Percentiles rank a stretch among this genome's conserved stretches.
Evolutionary conservation across 2,888 invertebrate genomes (phyloP).

Genomic region (Papilio protenor): DNA sequence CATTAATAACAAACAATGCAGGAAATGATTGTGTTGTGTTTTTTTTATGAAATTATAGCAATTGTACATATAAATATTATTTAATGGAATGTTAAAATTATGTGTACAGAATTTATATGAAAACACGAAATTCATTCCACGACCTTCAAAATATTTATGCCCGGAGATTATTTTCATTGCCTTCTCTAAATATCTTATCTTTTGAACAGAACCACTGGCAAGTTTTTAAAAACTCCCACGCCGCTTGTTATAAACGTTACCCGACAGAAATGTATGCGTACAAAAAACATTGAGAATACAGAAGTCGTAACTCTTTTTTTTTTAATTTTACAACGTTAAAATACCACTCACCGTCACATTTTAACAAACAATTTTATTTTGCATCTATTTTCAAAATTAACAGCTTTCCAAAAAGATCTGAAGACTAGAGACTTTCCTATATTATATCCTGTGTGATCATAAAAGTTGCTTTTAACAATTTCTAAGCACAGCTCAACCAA

Average conservation of each 20-base stretch:
- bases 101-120: not conserved
- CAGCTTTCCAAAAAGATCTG: too few relatives aligned
- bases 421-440: too few relatives aligned
- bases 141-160: slow-evolving; percentile 59
- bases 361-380: too few relatives aligned
- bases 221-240: slow-evolving; percentile 71
- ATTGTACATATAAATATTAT: too few relatives aligned
- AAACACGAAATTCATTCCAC: not conserved
- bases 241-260: slow-evolving; percentile 46
- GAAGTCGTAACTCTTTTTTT: not conserved
- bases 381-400: too few relatives aligned
- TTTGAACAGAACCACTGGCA: slow-evolving; percentile 60
- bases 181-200: slow-evolving; percentile 69
- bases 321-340: not conserved
- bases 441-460: too few relatives aligned
- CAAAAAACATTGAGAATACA: not conserved
- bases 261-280: slow-evolving; percentile 22
- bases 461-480: too few relatives aligned
- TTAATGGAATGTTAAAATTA: not conserved
- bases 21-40: too few relatives aligned
- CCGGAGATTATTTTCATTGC: slow-evolving; percentile 61
- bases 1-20: not conserved
- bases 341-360: not conserved
- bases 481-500: too few relatives aligned
- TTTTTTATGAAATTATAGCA: too few relatives aligned